Percentiles rank a stretch among this genome's conserved stretches.
These are phyloP conservation scores for Sander vitreus DNA, from an alignment of 2,113 vertebrate species.

Conservation along the genomic window DNA sequence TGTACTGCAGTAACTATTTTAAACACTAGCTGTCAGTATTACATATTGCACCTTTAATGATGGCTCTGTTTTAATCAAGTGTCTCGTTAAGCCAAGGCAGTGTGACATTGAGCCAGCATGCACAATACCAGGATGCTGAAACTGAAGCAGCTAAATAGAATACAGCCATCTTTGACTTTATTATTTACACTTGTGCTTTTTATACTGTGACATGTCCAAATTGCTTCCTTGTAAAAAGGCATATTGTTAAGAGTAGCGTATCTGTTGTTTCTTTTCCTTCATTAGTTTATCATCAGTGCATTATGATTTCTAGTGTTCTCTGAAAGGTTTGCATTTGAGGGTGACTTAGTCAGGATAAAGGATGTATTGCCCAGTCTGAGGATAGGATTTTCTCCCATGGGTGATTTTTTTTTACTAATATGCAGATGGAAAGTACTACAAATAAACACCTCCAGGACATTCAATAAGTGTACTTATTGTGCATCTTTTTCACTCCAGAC, in stretches of 20 bases:
- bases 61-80: too few relatives aligned
- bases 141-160: not conserved
- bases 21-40: too few relatives aligned
- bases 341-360: not conserved
- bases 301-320: not conserved
- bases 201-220: not conserved
- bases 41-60: too few relatives aligned
- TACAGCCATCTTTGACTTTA: not conserved
- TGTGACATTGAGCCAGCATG: not conserved
- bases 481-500: not conserved
- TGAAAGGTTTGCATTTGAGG: not conserved
- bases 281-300: not conserved
- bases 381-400: not conserved
- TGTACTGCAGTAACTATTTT: too few relatives aligned
- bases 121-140: not conserved
- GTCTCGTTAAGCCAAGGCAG: too few relatives aligned
- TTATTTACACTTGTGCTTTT: not conserved
- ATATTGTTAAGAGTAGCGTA: not conserved
- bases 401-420: not conserved
- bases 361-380: not conserved
- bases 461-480: not conserved
- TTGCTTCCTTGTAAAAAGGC: not conserved
- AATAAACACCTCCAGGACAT: not conserved
- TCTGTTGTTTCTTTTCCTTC: slow-evolving; percentile 5
- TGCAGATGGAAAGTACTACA: not conserved